Conservation (phyloP, 1,140 invertebrate genomes). For the Leptinotarsa defecta region DNA sequence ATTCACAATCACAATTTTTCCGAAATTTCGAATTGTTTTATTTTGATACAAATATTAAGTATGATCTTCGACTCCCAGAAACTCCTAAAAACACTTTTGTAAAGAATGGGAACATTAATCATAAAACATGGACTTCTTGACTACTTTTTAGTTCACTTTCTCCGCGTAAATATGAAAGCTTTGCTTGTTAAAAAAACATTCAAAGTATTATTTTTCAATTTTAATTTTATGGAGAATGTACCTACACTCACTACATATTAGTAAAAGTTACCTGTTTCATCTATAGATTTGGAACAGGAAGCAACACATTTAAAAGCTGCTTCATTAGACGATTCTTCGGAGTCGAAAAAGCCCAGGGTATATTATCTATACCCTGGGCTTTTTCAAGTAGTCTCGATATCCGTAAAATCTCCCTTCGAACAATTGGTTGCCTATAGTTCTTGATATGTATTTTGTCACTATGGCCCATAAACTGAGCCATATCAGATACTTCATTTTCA, state of each 20-base stretch:
- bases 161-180: too few relatives aligned
- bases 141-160: too few relatives aligned
- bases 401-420: slow-evolving; percentile 1
- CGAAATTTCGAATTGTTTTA: background rate
- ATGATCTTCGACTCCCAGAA: background rate
- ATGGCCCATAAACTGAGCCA: slow-evolving; percentile 12
- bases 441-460: background rate
- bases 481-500: slow-evolving; percentile 15
- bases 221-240: too few relatives aligned
- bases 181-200: too few relatives aligned
- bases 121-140: background rate
- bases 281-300: too few relatives aligned
- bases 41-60: background rate
- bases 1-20: background rate
- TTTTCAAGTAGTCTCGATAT: slow-evolving; percentile 12
- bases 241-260: too few relatives aligned
- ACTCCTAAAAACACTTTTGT: background rate
- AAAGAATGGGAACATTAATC: background rate
- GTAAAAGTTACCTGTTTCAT: too few relatives aligned
- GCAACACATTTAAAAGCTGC: too few relatives aligned
- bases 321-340: background rate
- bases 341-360: too few relatives aligned
- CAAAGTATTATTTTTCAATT: too few relatives aligned
- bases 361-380: background rate
- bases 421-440: slow-evolving; percentile 9